Conservation (phyloP, 2,113 vertebrate species). For the Brevimyrus niger region DNA sequence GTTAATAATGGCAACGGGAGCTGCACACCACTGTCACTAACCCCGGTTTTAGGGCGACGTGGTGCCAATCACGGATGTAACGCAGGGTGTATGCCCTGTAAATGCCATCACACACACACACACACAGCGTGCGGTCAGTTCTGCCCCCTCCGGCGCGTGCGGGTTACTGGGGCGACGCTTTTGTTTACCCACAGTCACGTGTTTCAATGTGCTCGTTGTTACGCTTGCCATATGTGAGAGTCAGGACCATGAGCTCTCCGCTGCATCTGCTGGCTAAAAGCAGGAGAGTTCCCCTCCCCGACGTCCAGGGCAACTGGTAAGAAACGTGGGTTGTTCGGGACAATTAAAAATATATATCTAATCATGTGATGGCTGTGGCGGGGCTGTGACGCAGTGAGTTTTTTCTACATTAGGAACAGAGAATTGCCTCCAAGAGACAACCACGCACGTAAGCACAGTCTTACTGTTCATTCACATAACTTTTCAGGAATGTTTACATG, state of each 20-base stretch:
- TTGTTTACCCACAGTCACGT: neutral
- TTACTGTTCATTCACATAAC: neutral
- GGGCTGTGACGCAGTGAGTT: neutral
- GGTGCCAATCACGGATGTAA: neutral
- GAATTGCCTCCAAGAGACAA: slow-evolving; percentile 35
- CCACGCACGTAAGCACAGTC: slow-evolving; percentile 40
- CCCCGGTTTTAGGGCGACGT: neutral
- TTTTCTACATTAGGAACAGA: slow-evolving; percentile 13
- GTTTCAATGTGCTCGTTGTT: neutral
- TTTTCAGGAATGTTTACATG: neutral
- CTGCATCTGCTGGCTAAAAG: slow-evolving; percentile 56
- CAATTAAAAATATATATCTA: neutral
- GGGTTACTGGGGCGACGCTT: neutral
- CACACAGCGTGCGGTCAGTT: neutral
- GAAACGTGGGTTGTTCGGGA: neutral
- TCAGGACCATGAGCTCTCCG: slow-evolving; percentile 55
- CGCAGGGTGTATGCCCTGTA: neutral
- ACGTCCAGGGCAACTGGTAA: slow-evolving; percentile 32
- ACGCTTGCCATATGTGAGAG: neutral
- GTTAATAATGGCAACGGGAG: neutral
- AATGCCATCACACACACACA: neutral
- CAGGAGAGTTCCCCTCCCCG: slow-evolving; percentile 45
- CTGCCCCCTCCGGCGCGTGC: neutral
- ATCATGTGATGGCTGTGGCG: neutral
- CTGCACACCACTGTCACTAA: neutral